Base-by-base conservation (phyloP, 2,888 invertebrate genomes). In the Melinopterus prodromus region DNA sequence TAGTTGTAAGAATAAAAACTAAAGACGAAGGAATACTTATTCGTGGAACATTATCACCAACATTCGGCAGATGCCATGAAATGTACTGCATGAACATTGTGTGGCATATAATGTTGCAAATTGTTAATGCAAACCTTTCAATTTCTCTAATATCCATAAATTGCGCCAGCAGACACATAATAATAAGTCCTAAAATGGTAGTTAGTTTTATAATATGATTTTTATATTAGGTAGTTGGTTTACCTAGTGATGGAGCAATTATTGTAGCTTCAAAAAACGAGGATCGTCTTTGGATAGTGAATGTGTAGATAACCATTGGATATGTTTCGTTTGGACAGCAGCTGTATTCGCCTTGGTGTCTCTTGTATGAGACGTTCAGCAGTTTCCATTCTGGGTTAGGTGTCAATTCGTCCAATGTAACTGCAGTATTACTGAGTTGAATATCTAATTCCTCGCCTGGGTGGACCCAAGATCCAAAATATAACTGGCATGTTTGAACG, bases 391-490 rank as follows among this genome's bases (percentile, higher is more conserved):
- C 91, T 35, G 92, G 93, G 70, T 90, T 88, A 79, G 90, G 88
- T 35, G 16, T 12, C 80, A 90, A 91, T 79, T 92, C 91, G 0
- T 90, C 89, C 79, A 83, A 80, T 36, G 81, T 82, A 0, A 87
- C 80, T 5, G 85, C 78, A 7, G 74, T 83, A 79, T 78, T 82
- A 82, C 9, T 82, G 7, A 86, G 71, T 79, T 88, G 90, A 78
- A 90, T 91, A 84, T 92, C 91, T 0, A 94, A 88, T 86, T 94
- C 93, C 87, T 93, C 92, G 0, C 93, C 93, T 5, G 91, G 91
- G 83, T 93, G 91, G 85, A 92, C 90, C 94, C 94, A 94, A 0
- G 94, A 93, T 12, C 94, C 94, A 82, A 94, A 91, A 70, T 90
- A 90, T 53, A 95, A 83, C 0, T 91, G 90, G 86, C 95, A 95